Evolutionary conservation across 2,797 vertebrate species (phyloP), one percentile per base, ranked within the genome.

Genomic region (Argya squamiceps): DNA sequence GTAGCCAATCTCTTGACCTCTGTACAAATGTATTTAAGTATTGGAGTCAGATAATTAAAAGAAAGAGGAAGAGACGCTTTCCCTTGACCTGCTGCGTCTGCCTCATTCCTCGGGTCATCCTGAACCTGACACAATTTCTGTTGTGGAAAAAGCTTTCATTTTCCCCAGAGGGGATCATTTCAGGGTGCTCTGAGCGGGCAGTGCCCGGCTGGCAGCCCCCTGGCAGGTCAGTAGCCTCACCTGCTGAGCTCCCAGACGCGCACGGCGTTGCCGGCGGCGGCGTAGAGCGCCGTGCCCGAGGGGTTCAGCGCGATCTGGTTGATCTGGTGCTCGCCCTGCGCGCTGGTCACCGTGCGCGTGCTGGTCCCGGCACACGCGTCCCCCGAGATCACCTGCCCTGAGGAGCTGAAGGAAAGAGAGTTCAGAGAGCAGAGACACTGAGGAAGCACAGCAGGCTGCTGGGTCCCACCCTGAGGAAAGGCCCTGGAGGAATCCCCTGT

Each of bases 201-300:
- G 43, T 9, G 22, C 10, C 52, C 36, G 6, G 11, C 1, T 11
- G 4, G 11, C 17, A 29, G 5, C 20, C 0, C 8, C 14, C 19
- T 36, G 26, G 27, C 70, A 11, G 1, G 15, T 32, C 43, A 17
- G 62, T 29, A 41, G 8, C 30, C 97, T 91, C 69, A 99, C 99
- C 99, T 99, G 98, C 98, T 99, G 59, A 99, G 98, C 96, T 99
- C 99, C 99, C 99, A 99, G 94, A 99, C 98, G 53, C 99, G 99
- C 52, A 99, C 99, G 0, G 98, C 97, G 82, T 99, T 99, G 11
- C 99, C 99, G 0, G 99, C 98, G 7, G 99, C 99, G 0, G 99
- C 98, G 0, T 99, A 99, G 19, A 99, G 98, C 78, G 98, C 97
- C 43, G 98, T 99, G 73, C 99, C 99, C 0, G 98, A 96, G 4